phyloP scores from a whole-genome alignment of 2,113 vertebrate genomes.

The Triplophysa siluroides region DNA sequence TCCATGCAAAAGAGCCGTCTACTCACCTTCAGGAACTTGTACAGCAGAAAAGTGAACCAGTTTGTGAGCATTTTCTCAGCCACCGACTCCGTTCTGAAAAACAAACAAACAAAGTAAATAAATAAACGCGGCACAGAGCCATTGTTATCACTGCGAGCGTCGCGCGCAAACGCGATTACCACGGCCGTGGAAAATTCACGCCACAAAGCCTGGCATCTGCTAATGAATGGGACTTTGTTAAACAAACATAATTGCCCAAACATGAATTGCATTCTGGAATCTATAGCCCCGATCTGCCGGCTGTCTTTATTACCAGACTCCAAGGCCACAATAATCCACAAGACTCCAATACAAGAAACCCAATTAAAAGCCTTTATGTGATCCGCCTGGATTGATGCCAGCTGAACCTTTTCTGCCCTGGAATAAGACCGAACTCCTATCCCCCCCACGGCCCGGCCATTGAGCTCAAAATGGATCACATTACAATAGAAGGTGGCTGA shows the following conservation, averaged over 20 bases:
- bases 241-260: constrained; percentile 62
- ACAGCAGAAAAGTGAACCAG: constrained; percentile 89
- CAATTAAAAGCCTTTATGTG: constrained; percentile 77
- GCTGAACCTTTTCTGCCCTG: constrained; percentile 62
- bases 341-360: constrained; percentile 70
- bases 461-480: constrained; percentile 67
- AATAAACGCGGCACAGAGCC: constrained; percentile 26
- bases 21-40: constrained; percentile 89
- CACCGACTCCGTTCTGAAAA: constrained; percentile 84
- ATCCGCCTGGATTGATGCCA: constrained; percentile 72
- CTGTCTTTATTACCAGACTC: constrained; percentile 67
- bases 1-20: neutral
- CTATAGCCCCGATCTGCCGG: constrained; percentile 56
- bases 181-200: constrained; percentile 56
- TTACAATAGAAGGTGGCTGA: constrained; percentile 73
- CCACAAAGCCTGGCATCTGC: constrained; percentile 51
- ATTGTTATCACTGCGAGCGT: constrained; percentile 22
- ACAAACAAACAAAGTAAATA: constrained; percentile 28
- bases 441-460: constrained; percentile 60
- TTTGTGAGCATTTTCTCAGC: constrained; percentile 91
- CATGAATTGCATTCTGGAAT: constrained; percentile 53
- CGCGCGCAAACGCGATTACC: constrained; percentile 31
- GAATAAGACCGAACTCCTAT: constrained; percentile 75
- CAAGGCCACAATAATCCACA: constrained; percentile 59
- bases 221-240: constrained; percentile 65